A percentile compares a stretch with the other conserved stretches of the same genome.
These are phyloP conservation scores for Aptenodytes forsteri DNA, from an alignment of 2,113 vertebrate genomes.

Conservation along the genomic window DNA sequence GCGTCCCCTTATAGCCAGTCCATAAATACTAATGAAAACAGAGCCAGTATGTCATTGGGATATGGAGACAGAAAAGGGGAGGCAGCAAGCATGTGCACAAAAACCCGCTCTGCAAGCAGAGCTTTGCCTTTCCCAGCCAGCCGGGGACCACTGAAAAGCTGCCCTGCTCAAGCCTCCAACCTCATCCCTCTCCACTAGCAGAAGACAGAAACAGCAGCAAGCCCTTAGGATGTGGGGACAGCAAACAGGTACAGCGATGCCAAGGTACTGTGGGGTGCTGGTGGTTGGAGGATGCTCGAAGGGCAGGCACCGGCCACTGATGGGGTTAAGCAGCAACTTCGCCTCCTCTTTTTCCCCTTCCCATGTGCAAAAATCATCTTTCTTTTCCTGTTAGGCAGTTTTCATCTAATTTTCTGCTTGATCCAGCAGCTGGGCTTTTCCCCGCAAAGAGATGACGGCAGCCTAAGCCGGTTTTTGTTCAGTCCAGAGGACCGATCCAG, in stretches of 20 bases:
- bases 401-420: slow-evolving; percentile 22
- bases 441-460: neutral
- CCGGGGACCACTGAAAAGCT: accelerated
- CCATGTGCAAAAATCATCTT: accelerated
- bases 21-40: slow-evolving; percentile 37
- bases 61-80: neutral
- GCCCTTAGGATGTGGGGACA: neutral
- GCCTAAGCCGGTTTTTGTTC: neutral
- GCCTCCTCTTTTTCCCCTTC: neutral
- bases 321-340: neutral
- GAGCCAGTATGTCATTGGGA: neutral
- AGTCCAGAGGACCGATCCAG: neutral
- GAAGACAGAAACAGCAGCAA: neutral
- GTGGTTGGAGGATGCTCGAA: neutral
- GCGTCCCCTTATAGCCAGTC: neutral
- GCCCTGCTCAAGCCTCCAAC: neutral
- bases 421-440: neutral
- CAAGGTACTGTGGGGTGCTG: accelerated
- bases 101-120: accelerated
- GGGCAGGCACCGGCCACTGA: accelerated
- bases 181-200: neutral
- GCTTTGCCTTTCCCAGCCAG: neutral
- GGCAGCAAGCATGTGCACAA: neutral
- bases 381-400: neutral
- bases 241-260: neutral